phyloP scores from a whole-genome alignment of 2,797 vertebrate genomes.

The Pachyuromys duprasi region DNA sequence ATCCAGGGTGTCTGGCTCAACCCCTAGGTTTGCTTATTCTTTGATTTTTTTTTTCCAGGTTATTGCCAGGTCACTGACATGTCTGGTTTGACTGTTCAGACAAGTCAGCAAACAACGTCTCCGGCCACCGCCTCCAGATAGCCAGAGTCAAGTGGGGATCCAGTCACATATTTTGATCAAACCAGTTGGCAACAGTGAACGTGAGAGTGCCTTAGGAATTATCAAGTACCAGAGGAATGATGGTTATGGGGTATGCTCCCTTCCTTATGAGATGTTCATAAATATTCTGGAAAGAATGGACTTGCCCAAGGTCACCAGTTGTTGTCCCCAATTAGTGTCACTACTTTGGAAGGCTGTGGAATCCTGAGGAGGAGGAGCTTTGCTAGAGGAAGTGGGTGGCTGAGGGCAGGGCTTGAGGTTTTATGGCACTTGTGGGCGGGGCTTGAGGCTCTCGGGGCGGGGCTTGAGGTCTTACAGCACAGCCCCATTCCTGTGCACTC shows the following conservation, averaged over 20 bases:
- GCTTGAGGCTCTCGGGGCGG: background rate
- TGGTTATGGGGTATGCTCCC: background rate
- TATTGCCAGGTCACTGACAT: background rate
- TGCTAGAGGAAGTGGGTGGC: background rate
- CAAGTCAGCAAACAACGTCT: background rate
- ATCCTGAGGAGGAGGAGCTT: background rate
- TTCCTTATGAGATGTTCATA: background rate
- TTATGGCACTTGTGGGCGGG: background rate
- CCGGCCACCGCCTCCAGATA: background rate
- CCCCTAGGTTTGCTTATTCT: background rate
- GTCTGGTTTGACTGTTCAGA: background rate
- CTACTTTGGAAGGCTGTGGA: background rate
- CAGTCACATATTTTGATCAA: background rate
- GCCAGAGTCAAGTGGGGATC: background rate
- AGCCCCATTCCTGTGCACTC: background rate
- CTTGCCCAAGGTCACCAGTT: background rate
- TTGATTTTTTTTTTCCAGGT: background rate
- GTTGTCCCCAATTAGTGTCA: background rate
- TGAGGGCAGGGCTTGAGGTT: background rate
- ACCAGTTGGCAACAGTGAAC: background rate
- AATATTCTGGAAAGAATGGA: background rate
- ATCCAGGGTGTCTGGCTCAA: background rate
- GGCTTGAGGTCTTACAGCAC: background rate
- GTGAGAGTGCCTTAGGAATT: slow-evolving; percentile 1
- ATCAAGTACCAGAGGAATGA: background rate